These are phyloP conservation scores for Nemotelus pantherinus DNA, from an alignment of 2,888 invertebrate genomes.

Conservation along the genomic window DNA sequence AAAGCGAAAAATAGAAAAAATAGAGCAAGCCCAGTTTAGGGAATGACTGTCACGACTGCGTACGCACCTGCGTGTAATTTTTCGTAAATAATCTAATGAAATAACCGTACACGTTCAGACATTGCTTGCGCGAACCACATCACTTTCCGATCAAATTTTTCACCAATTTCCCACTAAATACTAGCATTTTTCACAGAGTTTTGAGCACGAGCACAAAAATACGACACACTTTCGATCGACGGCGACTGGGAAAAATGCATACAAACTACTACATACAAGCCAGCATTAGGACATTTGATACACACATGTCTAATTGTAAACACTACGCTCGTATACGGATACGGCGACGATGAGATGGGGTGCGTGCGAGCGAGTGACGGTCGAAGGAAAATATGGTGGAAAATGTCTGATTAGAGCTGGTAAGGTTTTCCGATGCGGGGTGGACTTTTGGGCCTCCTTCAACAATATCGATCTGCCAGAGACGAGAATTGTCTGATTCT, in stretches of 20 bases:
- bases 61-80: constrained; percentile 92
- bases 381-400: constrained; percentile 35
- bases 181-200: constrained; percentile 56
- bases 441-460: constrained; percentile 51
- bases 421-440: constrained; percentile 46
- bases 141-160: constrained; percentile 43
- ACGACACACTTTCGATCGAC: constrained; percentile 54
- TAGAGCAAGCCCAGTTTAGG: constrained; percentile 89
- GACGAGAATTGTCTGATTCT: too few relatives aligned
- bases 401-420: constrained; percentile 4
- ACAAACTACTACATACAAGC: constrained; percentile 44
- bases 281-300: constrained; percentile 4
- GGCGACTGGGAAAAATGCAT: constrained; percentile 48
- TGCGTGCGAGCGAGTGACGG: constrained; percentile 4
- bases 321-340: constrained; percentile 37
- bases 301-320: constrained; percentile 38
- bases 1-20: constrained; percentile 47
- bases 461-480: constrained; percentile 45
- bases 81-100: constrained; percentile 59
- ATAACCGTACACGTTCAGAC: constrained; percentile 54
- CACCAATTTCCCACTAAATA: constrained; percentile 53
- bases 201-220: constrained; percentile 52
- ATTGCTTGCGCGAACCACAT: constrained; percentile 49
- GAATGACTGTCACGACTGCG: constrained; percentile 89
- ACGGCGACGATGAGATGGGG: neutral